Conservation (phyloP, 92 coral and sea anemone genomes). For the Epizoanthus rinbou region DNA sequence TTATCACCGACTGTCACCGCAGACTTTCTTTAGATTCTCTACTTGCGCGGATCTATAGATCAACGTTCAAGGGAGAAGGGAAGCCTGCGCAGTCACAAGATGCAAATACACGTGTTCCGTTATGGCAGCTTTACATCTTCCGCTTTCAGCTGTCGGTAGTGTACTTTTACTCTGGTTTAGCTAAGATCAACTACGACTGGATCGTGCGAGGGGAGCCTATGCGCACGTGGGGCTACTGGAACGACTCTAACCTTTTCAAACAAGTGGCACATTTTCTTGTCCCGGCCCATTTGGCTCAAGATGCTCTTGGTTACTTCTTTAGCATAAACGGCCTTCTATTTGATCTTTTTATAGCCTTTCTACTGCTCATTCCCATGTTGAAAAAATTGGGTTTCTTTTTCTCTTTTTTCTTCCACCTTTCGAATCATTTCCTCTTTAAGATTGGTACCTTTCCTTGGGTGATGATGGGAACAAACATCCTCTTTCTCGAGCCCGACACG, state of each 20-base stretch:
- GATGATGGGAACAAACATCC: constrained; percentile 52
- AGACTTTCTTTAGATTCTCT: constrained; percentile 55
- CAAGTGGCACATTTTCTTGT: constrained; percentile 31
- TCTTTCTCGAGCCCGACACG: constrained; percentile 51
- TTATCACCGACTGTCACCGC: constrained; percentile 51
- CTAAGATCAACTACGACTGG: constrained; percentile 72
- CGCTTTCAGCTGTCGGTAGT: constrained; percentile 62
- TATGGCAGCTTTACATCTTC: constrained; percentile 58
- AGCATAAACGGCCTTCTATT: constrained; percentile 59
- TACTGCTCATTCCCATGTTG: constrained; percentile 46
- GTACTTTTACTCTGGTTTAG: constrained; percentile 62
- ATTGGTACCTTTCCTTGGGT: constrained; percentile 76
- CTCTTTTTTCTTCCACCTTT: constrained; percentile 45
- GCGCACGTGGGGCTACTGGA: constrained; percentile 56
- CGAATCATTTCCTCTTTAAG: constrained; percentile 59
- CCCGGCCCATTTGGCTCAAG: constrained; percentile 42
- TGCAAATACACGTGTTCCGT: constrained; percentile 23
- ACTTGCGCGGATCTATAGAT: neutral
- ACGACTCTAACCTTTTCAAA: constrained; percentile 39
- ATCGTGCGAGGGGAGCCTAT: constrained; percentile 54
- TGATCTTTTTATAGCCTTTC: constrained; percentile 56
- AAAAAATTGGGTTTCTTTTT: constrained; percentile 35
- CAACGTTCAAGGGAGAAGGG: neutral
- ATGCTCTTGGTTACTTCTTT: constrained; percentile 51
- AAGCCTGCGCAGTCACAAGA: neutral